A percentile compares a stretch with the other conserved stretches of the same genome.
These are phyloP conservation scores for Calliphora vomitoria DNA, from an alignment of 2,888 invertebrate genomes.

Conservation along the genomic window DNA sequence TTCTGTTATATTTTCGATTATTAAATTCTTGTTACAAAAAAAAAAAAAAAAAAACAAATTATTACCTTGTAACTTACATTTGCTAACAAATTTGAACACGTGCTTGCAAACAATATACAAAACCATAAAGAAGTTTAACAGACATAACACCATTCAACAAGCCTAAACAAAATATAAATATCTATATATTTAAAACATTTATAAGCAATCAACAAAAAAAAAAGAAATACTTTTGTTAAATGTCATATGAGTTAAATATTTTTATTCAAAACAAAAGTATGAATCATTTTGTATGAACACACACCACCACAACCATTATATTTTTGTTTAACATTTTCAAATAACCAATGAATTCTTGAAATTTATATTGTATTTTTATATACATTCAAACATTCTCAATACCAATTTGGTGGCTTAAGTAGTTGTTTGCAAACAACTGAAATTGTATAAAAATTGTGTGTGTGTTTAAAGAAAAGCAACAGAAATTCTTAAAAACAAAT, in stretches of 20 bases:
- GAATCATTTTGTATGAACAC: constrained; percentile 40
- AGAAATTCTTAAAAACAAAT: constrained; percentile 42
- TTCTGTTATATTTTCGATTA: not conserved
- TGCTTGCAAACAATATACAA: constrained; percentile 6
- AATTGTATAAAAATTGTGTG: not conserved
- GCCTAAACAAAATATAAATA: constrained; percentile 35
- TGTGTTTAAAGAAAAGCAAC: not conserved
- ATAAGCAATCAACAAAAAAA: not conserved
- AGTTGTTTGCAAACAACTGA: not conserved
- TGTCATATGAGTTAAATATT: constrained; percentile 38
- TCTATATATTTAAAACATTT: not conserved
- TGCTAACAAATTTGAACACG: constrained; percentile 54
- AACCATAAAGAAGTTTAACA: not conserved
- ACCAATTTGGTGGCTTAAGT: not conserved
- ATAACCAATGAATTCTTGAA: constrained; percentile 47
- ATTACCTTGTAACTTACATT: constrained; percentile 19
- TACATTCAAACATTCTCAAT: not conserved
- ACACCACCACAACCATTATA: not conserved
- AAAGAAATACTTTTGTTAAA: constrained; percentile 58
- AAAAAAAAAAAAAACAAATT: constrained; percentile 11
- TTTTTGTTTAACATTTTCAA: not conserved
- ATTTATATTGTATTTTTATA: not conserved
- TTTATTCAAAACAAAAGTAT: constrained; percentile 7
- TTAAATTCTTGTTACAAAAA: not conserved
- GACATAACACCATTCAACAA: constrained; percentile 18